Percentiles rank a stretch among this genome's conserved stretches.
These are phyloP conservation scores for Rhabdomys dilectus DNA, from an alignment of 2,113 vertebrate species.

Conservation along the genomic window DNA sequence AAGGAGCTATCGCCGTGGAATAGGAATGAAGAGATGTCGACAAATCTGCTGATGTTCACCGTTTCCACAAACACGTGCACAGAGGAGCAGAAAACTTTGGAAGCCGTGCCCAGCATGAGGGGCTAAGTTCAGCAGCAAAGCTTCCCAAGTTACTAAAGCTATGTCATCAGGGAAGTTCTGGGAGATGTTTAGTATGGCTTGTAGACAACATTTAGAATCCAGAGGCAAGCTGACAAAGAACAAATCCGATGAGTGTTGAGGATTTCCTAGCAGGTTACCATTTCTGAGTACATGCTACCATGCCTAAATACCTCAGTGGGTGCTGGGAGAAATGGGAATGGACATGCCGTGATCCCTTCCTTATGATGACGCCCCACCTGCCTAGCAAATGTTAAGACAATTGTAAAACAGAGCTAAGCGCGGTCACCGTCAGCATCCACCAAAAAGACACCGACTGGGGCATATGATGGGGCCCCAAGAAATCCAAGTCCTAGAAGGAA, in stretches of 20 bases:
- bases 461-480: neutral
- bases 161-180: neutral
- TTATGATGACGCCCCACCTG: too few relatives aligned
- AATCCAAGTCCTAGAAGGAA: neutral
- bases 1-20: conserved; percentile 83
- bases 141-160: neutral
- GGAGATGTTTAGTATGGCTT: neutral
- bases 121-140: neutral
- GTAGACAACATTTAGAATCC: neutral
- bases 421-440: neutral
- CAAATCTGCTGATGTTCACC: conserved; percentile 83
- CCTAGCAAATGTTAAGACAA: accelerated
- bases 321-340: neutral
- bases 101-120: conserved; percentile 67
- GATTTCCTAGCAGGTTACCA: neutral
- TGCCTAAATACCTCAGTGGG: too few relatives aligned
- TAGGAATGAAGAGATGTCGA: conserved; percentile 88
- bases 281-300: neutral
- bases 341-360: accelerated
- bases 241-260: too few relatives aligned
- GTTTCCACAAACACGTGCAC: conserved; percentile 62
- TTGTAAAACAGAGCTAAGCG: neutral
- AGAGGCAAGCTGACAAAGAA: neutral
- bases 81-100: conserved; percentile 65
- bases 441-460: neutral